Evolutionary conservation across 1,140 invertebrate species (phyloP).

Genomic region (Saccostrea echinata): DNA sequence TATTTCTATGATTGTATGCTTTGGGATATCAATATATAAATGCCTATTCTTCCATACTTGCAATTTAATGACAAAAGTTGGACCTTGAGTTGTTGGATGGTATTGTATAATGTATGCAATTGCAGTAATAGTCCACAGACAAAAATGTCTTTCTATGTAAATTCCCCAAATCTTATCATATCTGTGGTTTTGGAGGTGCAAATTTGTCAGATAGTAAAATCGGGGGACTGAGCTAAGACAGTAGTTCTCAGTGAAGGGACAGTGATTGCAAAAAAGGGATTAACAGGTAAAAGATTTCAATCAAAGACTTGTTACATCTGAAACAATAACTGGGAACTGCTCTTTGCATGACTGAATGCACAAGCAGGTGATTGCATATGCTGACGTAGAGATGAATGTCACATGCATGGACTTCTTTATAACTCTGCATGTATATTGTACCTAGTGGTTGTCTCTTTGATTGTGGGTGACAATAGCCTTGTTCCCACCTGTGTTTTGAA

Average conservation of each 20-base stretch:
- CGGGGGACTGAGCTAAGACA: not conserved
- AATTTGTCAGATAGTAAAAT: too few relatives aligned
- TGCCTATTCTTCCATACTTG: too few relatives aligned
- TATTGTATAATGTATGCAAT: too few relatives aligned
- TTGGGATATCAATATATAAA: too few relatives aligned
- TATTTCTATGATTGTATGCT: too few relatives aligned
- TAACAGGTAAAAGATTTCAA: not conserved
- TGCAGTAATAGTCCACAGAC: too few relatives aligned
- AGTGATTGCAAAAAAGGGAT: not conserved
- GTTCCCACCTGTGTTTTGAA: constrained; percentile 25
- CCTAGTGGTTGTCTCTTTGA: not conserved
- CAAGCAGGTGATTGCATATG: not conserved
- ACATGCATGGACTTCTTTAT: not conserved
- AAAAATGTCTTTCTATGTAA: too few relatives aligned
- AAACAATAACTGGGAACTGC: not conserved
- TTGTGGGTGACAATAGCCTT: not conserved
- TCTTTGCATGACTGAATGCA: not conserved
- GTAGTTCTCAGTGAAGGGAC: not conserved
- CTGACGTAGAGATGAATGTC: not conserved
- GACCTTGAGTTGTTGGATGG: too few relatives aligned
- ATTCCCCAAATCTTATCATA: too few relatives aligned
- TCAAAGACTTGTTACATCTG: not conserved
- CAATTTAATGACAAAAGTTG: too few relatives aligned
- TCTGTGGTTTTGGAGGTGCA: too few relatives aligned
- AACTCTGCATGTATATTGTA: constrained; percentile 3